phyloP scores from a whole-genome alignment of 2,113 vertebrate genomes.

The Silurus glanis region DNA sequence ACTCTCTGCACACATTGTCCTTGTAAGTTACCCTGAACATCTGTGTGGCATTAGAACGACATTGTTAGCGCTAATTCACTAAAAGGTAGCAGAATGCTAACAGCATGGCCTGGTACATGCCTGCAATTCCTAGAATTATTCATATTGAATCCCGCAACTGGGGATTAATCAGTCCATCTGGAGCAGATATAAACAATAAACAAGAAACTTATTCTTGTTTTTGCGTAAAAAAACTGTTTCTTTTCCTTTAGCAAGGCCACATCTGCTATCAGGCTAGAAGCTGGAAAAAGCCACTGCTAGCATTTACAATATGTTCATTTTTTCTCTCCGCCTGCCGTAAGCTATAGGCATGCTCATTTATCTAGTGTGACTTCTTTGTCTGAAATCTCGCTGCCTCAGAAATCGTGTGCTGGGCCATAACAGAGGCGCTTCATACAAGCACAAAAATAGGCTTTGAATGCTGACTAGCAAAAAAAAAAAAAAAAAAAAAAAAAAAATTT shows the following conservation, averaged over 20 bases:
- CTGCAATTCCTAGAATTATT: constrained; percentile 65
- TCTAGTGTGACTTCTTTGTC: constrained; percentile 72
- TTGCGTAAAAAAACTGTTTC: constrained; percentile 62
- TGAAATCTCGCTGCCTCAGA: constrained; percentile 57
- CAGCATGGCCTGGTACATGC: constrained; percentile 35
- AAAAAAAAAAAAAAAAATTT: not conserved
- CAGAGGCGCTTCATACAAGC: not conserved
- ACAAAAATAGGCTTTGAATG: constrained; percentile 56
- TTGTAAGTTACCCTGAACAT: constrained; percentile 52
- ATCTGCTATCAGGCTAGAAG: constrained; percentile 45
- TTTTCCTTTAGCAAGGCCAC: constrained; percentile 59
- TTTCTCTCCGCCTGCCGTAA: constrained; percentile 70
- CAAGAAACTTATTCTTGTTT: constrained; percentile 60
- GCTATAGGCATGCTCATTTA: constrained; percentile 69
- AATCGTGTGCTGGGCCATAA: constrained; percentile 45
- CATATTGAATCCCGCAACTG: constrained; percentile 77
- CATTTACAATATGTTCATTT: constrained; percentile 69
- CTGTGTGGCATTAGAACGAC: constrained; percentile 52
- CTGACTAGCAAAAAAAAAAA: constrained; percentile 51
- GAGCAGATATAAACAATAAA: constrained; percentile 65
- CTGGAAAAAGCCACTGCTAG: constrained; percentile 44
- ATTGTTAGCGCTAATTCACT: constrained; percentile 1
- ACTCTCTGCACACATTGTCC: constrained; percentile 7
- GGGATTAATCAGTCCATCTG: constrained; percentile 89
- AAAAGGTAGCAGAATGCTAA: constrained; percentile 24